Conservation (phyloP, 1,140 invertebrate genomes). For the Drosophila willistoni region DNA sequence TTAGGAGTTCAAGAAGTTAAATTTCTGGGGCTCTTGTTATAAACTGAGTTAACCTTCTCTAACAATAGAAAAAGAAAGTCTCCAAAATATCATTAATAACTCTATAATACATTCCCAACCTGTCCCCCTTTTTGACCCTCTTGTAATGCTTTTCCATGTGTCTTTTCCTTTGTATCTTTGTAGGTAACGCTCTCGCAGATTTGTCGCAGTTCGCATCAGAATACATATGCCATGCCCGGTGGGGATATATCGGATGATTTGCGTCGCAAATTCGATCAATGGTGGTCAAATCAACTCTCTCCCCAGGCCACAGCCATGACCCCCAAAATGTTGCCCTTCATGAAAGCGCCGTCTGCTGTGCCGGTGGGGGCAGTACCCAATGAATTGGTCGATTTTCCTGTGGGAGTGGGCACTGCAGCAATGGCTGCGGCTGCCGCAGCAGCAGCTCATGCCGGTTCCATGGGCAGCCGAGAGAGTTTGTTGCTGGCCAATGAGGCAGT, state of each 20-base stretch:
- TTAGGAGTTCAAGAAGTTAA: too few relatives aligned
- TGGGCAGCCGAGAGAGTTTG: slow-evolving; percentile 78
- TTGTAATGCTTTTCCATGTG: too few relatives aligned
- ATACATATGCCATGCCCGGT: slow-evolving; percentile 84
- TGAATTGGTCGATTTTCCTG: slow-evolving; percentile 83
- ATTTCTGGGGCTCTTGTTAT: too few relatives aligned
- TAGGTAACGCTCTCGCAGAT: slow-evolving; percentile 91
- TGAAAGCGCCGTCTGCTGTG: slow-evolving; percentile 67
- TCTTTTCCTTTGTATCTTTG: slow-evolving; percentile 45
- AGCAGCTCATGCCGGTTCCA: slow-evolving; percentile 83
- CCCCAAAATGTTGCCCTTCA: slow-evolving; percentile 82
- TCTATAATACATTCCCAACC: too few relatives aligned
- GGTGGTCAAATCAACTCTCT: slow-evolving; percentile 88
- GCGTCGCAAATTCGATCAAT: slow-evolving; percentile 90
- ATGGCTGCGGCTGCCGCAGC: slow-evolving; percentile 81
- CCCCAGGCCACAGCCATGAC: slow-evolving; percentile 83
- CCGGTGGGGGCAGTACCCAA: slow-evolving; percentile 55
- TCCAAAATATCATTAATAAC: too few relatives aligned
- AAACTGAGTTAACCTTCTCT: too few relatives aligned
- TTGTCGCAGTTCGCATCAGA: slow-evolving; percentile 87
- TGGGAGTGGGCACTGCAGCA: slow-evolving; percentile 80
- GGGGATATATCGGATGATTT: slow-evolving; percentile 90
- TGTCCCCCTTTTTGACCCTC: background rate
- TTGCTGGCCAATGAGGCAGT: slow-evolving; percentile 67
- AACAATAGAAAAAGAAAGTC: too few relatives aligned